phyloP scores from a whole-genome alignment of 2,113 vertebrate species.

The Peromyscus maniculatus region DNA sequence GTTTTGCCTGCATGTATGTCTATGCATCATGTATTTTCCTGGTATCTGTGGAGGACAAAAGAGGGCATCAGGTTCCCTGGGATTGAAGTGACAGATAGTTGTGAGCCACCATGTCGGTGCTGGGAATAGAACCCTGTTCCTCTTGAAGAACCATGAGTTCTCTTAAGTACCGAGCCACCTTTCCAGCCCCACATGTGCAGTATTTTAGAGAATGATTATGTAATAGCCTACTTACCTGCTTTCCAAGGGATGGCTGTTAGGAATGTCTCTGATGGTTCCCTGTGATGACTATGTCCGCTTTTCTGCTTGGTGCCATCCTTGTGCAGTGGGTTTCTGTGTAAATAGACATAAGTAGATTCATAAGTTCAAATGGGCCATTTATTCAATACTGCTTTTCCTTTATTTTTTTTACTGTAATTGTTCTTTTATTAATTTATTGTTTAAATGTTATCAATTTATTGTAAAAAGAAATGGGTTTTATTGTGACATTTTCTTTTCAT shows the following conservation, averaged over 20 bases:
- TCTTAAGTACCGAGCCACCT: neutral
- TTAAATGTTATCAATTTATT: neutral
- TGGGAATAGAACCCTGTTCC: neutral
- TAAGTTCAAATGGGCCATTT: neutral
- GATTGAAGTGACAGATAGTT: neutral
- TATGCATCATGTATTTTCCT: neutral
- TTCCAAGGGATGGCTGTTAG: neutral
- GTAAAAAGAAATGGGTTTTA: neutral
- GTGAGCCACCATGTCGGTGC: neutral
- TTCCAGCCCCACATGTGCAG: neutral
- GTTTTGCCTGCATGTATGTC: neutral
- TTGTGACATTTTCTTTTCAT: neutral
- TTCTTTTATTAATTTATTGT: neutral
- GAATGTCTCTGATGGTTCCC: neutral
- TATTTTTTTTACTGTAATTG: neutral
- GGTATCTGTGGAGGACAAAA: neutral
- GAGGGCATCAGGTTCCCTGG: neutral
- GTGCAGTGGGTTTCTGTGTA: neutral
- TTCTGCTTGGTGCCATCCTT: neutral
- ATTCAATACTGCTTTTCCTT: neutral
- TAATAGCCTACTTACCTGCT: neutral
- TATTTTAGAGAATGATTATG: neutral
- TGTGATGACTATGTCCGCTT: neutral
- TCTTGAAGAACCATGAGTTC: neutral
- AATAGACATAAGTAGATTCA: neutral